phyloP scores from a whole-genome alignment of 2,797 vertebrate genomes.

The Serranus cabrilla region DNA sequence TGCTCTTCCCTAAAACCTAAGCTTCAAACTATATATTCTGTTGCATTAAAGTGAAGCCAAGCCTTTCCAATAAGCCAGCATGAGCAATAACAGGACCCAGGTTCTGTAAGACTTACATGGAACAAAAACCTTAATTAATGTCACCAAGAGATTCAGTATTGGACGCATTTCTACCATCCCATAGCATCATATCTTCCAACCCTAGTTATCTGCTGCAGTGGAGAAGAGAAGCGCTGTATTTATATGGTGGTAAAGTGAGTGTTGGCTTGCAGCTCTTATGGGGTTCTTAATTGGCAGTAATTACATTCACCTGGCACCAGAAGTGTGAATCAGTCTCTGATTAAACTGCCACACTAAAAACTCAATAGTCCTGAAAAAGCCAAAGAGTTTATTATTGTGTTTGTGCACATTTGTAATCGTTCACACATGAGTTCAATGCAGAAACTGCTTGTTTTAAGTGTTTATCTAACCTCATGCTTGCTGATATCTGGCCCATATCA shows the following conservation, averaged over 20 bases:
- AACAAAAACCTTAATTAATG: no score
- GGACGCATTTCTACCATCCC: no score
- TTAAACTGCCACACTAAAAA: constrained; percentile 12
- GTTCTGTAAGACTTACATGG: no score
- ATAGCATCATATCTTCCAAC: no score
- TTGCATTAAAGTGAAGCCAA: no score
- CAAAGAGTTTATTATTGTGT: not conserved
- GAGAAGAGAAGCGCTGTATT: no score
- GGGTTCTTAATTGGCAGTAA: constrained; percentile 19
- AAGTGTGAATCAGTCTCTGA: constrained; percentile 1
- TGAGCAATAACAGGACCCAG: no score
- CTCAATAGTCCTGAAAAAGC: not conserved
- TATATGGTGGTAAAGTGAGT: not conserved
- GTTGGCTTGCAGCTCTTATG: not conserved
- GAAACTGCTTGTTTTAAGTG: not conserved
- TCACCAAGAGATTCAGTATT: no score
- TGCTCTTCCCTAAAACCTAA: no score
- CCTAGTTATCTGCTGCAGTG: no score
- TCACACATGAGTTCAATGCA: not conserved
- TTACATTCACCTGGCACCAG: constrained; percentile 21
- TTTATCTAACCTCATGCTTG: not conserved
- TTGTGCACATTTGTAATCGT: not conserved
- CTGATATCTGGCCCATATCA: not conserved
- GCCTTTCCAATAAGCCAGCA: no score
- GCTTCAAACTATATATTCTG: no score